Percentiles rank a stretch among this genome's conserved stretches.
phyloP scores from a whole-genome alignment of 2,797 vertebrate genomes.

The Myotis findleyi region DNA sequence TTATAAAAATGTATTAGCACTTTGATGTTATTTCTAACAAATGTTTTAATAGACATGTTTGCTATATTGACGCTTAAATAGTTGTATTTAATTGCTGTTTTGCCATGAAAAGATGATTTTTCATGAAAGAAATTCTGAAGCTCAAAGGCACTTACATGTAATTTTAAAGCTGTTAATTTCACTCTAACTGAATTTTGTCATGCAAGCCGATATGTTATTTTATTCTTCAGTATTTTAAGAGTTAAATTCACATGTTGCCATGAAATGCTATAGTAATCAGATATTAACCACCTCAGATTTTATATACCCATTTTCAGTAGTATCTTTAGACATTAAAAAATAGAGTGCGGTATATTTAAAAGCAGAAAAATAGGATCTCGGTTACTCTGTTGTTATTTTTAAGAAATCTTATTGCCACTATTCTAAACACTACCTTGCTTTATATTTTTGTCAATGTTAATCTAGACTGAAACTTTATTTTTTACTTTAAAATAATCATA shows the following conservation, averaged over 20 bases:
- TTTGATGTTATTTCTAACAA: conserved; percentile 60
- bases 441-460: not conserved
- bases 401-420: not conserved
- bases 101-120: conserved; percentile 52
- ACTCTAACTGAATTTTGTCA: conserved; percentile 75
- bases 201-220: conserved; percentile 67
- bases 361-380: conserved; percentile 11
- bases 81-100: conserved; percentile 27
- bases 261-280: conserved; percentile 70
- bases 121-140: conserved; percentile 66
- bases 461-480: not conserved
- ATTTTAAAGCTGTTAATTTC: conserved; percentile 56
- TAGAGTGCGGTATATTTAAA: conserved; percentile 43
- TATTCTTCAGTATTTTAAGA: conserved; percentile 73
- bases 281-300: conserved; percentile 76
- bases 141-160: conserved; percentile 53
- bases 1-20: not conserved
- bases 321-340: conserved; percentile 50
- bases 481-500: conserved; percentile 48
- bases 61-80: conserved; percentile 18
- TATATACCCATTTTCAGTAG: conserved; percentile 31
- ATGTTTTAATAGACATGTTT: conserved; percentile 42
- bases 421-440: not conserved
- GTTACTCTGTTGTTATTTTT: not conserved
- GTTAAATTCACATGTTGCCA: conserved; percentile 73